A percentile compares a stretch with the other conserved stretches of the same genome.
Evolutionary conservation across 92 coral and sea anemone genomes (phyloP).

Genomic region (Zoanthus sociatus): DNA sequence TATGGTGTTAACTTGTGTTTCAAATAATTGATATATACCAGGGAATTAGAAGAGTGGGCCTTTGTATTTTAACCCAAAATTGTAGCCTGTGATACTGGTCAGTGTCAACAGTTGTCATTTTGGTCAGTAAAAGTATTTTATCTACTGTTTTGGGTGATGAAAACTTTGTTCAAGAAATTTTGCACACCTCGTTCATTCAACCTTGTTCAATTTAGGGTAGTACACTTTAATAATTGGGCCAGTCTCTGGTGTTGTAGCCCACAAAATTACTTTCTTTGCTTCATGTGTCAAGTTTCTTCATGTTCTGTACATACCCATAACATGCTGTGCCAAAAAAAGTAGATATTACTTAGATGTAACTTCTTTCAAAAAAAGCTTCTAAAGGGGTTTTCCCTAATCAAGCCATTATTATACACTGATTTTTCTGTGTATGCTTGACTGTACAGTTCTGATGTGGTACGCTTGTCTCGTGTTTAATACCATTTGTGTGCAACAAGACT

Average conservation of each 20-base stretch:
- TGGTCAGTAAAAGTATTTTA: constrained; percentile 10
- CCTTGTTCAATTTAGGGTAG: constrained; percentile 8
- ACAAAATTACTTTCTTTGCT: constrained; percentile 1
- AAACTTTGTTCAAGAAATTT: constrained; percentile 29
- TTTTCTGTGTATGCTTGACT: not conserved
- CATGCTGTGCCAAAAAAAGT: constrained; percentile 27
- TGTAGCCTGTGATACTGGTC: not conserved
- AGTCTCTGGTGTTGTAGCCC: not conserved
- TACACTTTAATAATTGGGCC: not conserved
- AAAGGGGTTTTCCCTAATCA: not conserved
- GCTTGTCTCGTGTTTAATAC: no score
- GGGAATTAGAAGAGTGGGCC: no score
- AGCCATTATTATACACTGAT: not conserved
- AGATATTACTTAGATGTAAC: constrained; percentile 14
- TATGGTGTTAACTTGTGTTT: no score
- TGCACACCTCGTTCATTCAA: constrained; percentile 45
- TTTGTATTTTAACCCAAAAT: no score
- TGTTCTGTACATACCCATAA: constrained; percentile 25
- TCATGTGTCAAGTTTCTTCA: constrained; percentile 27
- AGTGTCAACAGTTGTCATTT: constrained; percentile 10
- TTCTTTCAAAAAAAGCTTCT: no score
- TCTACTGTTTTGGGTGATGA: constrained; percentile 1
- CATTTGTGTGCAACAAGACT: no score
- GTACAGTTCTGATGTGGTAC: no score
- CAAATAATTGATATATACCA: no score